Conservation (phyloP, 1,140 invertebrate genomes). For the Pinna nobilis region DNA sequence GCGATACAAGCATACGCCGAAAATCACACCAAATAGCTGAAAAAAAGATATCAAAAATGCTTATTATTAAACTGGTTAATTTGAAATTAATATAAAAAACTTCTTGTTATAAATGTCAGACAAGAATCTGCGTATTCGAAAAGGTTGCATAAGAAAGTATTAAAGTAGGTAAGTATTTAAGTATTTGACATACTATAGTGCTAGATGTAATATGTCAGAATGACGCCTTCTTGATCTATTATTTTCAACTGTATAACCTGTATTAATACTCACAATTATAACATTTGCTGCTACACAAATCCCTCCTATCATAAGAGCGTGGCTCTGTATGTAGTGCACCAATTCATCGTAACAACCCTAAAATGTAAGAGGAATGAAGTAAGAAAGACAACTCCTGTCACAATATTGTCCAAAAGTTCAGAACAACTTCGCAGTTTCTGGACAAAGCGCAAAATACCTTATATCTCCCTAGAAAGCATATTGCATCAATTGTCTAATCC, state of each 20-base stretch:
- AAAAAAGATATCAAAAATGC: conserved; percentile 17
- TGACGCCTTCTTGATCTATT: not conserved
- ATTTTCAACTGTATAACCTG: not conserved
- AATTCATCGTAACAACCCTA: conserved; percentile 60
- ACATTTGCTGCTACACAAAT: conserved; percentile 46
- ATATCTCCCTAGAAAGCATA: not conserved
- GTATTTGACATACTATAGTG: too few species aligned
- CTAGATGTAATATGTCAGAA: not conserved
- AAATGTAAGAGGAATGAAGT: not conserved
- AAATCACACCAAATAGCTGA: conserved; percentile 38
- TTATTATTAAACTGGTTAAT: too few species aligned
- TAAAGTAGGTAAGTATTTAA: too few species aligned
- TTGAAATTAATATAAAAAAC: too few species aligned
- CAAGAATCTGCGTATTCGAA: too few species aligned
- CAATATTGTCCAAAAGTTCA: too few species aligned
- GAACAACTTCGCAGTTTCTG: not conserved
- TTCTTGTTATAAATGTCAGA: too few species aligned
- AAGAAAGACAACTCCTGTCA: not conserved
- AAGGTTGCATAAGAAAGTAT: too few species aligned
- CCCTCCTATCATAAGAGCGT: conserved; percentile 53
- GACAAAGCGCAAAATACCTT: too few species aligned
- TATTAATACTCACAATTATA: conserved; percentile 50
- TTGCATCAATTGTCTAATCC: too few species aligned
- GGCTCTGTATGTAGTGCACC: conserved; percentile 50
- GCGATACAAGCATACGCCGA: conserved; percentile 32